Evolutionary conservation across 37 sponge, comb jelly and placozoan species (phyloP).

Genomic region (Hormiphora californensis): DNA sequence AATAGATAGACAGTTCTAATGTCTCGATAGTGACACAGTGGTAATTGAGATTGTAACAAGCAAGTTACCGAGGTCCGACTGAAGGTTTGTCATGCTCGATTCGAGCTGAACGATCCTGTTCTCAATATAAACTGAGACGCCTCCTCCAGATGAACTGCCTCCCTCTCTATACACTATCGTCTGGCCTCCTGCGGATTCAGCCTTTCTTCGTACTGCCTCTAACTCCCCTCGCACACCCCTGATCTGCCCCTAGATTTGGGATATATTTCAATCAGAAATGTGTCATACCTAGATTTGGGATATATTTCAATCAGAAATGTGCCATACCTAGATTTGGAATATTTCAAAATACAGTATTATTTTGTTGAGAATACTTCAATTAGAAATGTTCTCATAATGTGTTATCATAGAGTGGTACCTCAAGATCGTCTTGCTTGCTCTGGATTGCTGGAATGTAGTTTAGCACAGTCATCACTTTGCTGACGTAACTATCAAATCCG

Average conservation of each 20-base stretch:
- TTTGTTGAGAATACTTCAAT: too few species aligned
- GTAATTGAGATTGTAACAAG: background rate
- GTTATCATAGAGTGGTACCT: too few species aligned
- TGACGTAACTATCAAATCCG: background rate
- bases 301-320: too few species aligned
- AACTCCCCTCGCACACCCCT: background rate
- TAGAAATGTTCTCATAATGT: too few species aligned
- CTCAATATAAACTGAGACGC: slow-evolving; percentile 20
- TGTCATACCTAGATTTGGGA: too few species aligned
- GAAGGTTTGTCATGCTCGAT: background rate
- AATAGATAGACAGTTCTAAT: background rate
- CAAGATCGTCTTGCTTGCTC: background rate
- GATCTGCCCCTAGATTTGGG: background rate
- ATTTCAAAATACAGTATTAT: too few species aligned
- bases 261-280: too few species aligned
- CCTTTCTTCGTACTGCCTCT: background rate
- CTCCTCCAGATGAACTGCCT: background rate
- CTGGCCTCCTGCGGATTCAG: background rate
- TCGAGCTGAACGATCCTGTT: background rate
- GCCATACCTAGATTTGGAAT: too few species aligned
- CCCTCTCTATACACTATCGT: background rate
- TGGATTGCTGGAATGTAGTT: background rate
- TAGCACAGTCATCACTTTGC: background rate
- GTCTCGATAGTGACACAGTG: background rate
- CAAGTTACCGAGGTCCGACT: background rate